phyloP scores from a whole-genome alignment of 2,888 invertebrate species.

The Antitype chi region DNA sequence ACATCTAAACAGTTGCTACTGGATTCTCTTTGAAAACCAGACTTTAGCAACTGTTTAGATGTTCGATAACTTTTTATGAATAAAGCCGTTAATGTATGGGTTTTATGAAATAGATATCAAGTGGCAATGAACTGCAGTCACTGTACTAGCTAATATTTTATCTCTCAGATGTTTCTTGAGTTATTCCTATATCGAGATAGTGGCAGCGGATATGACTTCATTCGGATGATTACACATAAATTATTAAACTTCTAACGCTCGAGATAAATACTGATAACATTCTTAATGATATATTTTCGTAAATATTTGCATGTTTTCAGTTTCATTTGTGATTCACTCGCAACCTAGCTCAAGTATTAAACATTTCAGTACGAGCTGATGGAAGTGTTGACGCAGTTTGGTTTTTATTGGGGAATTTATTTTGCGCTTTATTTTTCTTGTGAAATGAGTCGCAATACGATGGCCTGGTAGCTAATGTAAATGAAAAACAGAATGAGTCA shows the following conservation, averaged over 20 bases:
- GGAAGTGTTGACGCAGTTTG: slow-evolving; percentile 50
- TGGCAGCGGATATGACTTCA: slow-evolving; percentile 55
- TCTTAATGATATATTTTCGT: slow-evolving; percentile 53
- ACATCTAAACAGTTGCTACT: too few species aligned
- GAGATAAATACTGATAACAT: slow-evolving; percentile 61
- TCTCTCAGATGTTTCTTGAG: slow-evolving; percentile 39
- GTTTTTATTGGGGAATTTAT: slow-evolving; percentile 42
- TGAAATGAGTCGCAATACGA: slow-evolving; percentile 42
- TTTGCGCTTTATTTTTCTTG: slow-evolving; percentile 49
- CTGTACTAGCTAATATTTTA: slow-evolving; percentile 19
- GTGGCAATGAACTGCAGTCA: slow-evolving; percentile 30
- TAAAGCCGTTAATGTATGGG: too few species aligned
- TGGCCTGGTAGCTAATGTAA: slow-evolving; percentile 28
- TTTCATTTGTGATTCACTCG: slow-evolving; percentile 57
- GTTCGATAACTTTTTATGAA: too few species aligned
- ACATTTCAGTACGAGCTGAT: slow-evolving; percentile 41
- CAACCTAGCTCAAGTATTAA: slow-evolving; percentile 47
- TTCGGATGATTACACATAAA: slow-evolving; percentile 49
- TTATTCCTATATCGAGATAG: slow-evolving; percentile 43
- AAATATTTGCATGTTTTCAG: slow-evolving; percentile 65
- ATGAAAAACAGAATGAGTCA: slow-evolving; percentile 56
- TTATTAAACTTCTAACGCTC: slow-evolving; percentile 29
- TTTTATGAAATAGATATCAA: slow-evolving; percentile 11
- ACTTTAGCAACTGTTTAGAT: too few species aligned
- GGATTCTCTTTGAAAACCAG: too few species aligned